Base-by-base conservation (phyloP, 1,140 invertebrate species). In the Diabrotica virgifera region DNA sequence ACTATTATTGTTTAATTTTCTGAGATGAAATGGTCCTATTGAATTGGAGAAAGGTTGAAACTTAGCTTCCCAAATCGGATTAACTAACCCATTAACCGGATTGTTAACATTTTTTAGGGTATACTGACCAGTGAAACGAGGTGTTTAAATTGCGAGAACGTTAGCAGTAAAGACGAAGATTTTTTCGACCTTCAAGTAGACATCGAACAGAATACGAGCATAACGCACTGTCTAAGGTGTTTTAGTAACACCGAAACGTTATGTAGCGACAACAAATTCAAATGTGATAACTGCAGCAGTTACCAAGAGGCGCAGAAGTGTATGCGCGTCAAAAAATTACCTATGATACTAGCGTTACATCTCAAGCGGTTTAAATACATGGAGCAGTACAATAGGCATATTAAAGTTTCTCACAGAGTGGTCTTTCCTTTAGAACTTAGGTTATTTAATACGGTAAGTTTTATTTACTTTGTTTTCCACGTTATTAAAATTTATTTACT, bases 221-320 rank as follows among this genome's bases (percentile, higher is more conserved):
- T 99, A 67, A 99, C 96, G 2, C 95, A 99, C 80, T 99, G 98
- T 84, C 85, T 99, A 66, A 86, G 94, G 69, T 97, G 95, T 78
- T 99, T 99, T 81, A 97, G 94, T 75, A 97, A 96, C 81, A 99
- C 96, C 64, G 97, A 99, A 81, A 99, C 97, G 11, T 84, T 99
- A n/a, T 97, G 96, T 82, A 95, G 93, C 74, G 97, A 99, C 80
- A 98, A 99, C 83, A 99, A 99, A 84, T 99, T 99, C 79, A 98
- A 98, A 82, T 99, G 98, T 84, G 97, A 99, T 83, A 94, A 97
- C 72, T 99, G 98, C 79, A 66, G 94, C 80, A 97, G 95, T 80
- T 99, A 99, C 82, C 97, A 99, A 82, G 97, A 99, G 85, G 97
- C 97, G 50, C 86, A 95, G 86, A 95, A 96, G 82, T 85, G 96